Base-by-base conservation (phyloP, 2,797 vertebrate species). In the Rhynchotus rufescens region DNA sequence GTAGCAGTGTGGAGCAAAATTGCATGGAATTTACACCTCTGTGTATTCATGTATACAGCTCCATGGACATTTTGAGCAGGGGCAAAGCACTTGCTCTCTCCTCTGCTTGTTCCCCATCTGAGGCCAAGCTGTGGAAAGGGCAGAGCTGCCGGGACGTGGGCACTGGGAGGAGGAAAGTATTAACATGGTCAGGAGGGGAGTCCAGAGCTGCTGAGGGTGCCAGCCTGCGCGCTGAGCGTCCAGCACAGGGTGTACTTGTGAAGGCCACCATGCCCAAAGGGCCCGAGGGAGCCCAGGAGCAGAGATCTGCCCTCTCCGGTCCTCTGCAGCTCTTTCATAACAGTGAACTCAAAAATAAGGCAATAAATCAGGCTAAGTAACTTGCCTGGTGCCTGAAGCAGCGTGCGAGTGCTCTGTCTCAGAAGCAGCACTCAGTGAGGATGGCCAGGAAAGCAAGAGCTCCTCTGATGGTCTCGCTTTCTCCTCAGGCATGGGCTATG, bases 11-110 rank as follows among this genome's bases (percentile, higher is more conserved):
- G 60, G 64, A 60, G 47, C 36, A 86, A 12, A 1, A 3, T 2
- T 28, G 45, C 51, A n/a, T 19, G 42, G n/a, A 45, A 45, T 23
- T 85, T 76, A 12, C 32, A 64, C 38, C 47, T 42, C 34, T 1
- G 0, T n/a, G 30, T 2, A 0, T 56, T 76, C 67, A 60, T 78
- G 64, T 16, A 51, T 12, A 21, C 21, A 11, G 6, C 42, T 26
- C 1, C 1, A 9, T 49, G 5, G 47, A 54, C 47, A 34, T 16
- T 3, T 88, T 8, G 47, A 38, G 25, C 0, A 1, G 22, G n/a
- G 26, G 49, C 36, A 86, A 77, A 84, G 59, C 65, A 15, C 21
- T 77, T 60, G n/a, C 66, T 88, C 66, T 51, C 61, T 68, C 52
- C 30, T 12, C 45, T 88, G 34, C 54, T 32, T 77, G 2, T 56